These are phyloP conservation scores for Eupithecia pulchellata DNA, from an alignment of 2,888 invertebrate species.

Conservation along the genomic window DNA sequence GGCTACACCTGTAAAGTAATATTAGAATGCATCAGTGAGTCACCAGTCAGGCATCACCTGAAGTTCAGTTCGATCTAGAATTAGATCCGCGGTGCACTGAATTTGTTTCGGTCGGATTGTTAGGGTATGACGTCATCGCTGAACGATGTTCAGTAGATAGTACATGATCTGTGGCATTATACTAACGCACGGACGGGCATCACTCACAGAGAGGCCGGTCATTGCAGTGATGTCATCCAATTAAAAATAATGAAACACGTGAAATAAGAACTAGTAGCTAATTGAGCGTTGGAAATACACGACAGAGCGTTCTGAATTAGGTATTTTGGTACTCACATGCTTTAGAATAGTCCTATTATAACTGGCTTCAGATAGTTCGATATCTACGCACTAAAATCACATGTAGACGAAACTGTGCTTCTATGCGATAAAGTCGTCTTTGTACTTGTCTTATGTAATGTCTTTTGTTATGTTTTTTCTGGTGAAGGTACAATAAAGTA, in stretches of 20 bases:
- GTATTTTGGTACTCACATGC: background rate
- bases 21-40: conserved; percentile 43
- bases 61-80: conserved; percentile 33
- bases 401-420: background rate
- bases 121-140: conserved; percentile 8
- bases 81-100: conserved; percentile 17
- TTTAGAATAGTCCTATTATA: too few relatives aligned
- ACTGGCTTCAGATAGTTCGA: background rate
- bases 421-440: too few relatives aligned
- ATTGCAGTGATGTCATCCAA: conserved; percentile 13
- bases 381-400: background rate
- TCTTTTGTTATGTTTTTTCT: too few relatives aligned
- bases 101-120: background rate
- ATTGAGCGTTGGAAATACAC: background rate
- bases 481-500: too few relatives aligned
- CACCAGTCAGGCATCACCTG: conserved; percentile 42
- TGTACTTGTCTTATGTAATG: too few relatives aligned
- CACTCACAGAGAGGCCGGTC: conserved; percentile 8
- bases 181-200: background rate
- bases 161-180: background rate
- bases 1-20: conserved; percentile 17
- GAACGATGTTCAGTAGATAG: background rate
- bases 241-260: background rate
- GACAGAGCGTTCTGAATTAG: background rate
- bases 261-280: background rate